These are phyloP conservation scores for Thermophis baileyi DNA, from an alignment of 2,113 vertebrate species.

Conservation along the genomic window DNA sequence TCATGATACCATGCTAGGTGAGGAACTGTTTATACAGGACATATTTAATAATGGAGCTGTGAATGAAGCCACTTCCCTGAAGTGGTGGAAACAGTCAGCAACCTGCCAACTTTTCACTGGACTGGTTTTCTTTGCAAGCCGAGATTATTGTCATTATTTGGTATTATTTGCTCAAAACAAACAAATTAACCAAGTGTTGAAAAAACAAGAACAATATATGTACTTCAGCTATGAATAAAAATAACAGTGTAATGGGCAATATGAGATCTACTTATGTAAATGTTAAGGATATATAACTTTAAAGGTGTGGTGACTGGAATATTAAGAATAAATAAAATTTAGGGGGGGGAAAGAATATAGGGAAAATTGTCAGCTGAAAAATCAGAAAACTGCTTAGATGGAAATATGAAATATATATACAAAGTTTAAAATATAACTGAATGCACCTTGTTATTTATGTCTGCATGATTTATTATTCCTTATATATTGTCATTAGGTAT, in stretches of 20 bases:
- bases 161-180: not conserved
- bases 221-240: not conserved
- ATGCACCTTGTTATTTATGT: not conserved
- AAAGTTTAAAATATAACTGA: not conserved
- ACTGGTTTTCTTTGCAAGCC: not conserved
- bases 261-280: not conserved
- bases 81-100: not conserved
- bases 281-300: not conserved
- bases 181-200: not conserved
- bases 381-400: not conserved
- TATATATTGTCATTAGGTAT: not conserved
- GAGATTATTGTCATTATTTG: not conserved
- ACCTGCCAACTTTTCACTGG: not conserved
- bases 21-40: not conserved
- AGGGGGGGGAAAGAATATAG: not conserved
- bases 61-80: not conserved
- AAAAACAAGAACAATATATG: not conserved
- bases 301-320: not conserved
- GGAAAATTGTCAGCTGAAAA: not conserved
- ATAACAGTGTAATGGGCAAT: not conserved
- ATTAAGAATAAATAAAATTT: not conserved
- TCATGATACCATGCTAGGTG: not conserved
- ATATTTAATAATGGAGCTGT: not conserved
- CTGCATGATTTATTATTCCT: not conserved
- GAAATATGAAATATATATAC: not conserved